Evolutionary conservation across 2,113 vertebrate species (phyloP).

Genomic region (Aspiorhynchus laticeps): DNA sequence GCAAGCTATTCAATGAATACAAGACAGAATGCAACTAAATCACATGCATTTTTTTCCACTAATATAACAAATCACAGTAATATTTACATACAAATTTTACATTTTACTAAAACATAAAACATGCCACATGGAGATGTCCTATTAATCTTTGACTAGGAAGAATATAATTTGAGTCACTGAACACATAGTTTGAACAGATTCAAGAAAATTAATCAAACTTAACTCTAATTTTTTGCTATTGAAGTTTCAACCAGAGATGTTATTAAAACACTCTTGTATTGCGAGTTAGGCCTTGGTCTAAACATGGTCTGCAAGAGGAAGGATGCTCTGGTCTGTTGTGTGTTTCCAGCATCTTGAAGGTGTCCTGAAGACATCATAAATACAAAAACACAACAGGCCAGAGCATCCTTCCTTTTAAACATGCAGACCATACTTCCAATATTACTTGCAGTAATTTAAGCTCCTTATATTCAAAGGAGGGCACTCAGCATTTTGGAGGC

Average conservation of each 20-base stretch:
- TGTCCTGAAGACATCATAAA: too few species aligned
- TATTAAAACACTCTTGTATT: neutral
- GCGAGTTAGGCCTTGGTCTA: neutral
- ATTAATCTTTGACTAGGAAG: neutral
- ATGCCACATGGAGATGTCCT: neutral
- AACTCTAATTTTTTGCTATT: neutral
- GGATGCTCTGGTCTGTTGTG: neutral
- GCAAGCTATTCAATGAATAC: neutral
- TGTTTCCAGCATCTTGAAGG: neutral
- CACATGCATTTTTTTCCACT: neutral
- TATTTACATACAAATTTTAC: too few species aligned
- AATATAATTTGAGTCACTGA: neutral
- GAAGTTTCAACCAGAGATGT: neutral
- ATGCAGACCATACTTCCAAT: neutral
- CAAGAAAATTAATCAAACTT: neutral
- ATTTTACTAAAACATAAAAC: too few species aligned
- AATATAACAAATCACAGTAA: too few species aligned
- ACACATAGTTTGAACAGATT: neutral
- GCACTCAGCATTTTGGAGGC: neutral
- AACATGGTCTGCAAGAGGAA: neutral
- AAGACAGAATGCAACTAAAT: neutral
- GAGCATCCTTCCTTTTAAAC: neutral
- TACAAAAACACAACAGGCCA: neutral
- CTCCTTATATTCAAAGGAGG: neutral
- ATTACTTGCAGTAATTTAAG: slow-evolving; percentile 25